phyloP scores from a whole-genome alignment of 2,113 vertebrate genomes.

The Perca flavescens region DNA sequence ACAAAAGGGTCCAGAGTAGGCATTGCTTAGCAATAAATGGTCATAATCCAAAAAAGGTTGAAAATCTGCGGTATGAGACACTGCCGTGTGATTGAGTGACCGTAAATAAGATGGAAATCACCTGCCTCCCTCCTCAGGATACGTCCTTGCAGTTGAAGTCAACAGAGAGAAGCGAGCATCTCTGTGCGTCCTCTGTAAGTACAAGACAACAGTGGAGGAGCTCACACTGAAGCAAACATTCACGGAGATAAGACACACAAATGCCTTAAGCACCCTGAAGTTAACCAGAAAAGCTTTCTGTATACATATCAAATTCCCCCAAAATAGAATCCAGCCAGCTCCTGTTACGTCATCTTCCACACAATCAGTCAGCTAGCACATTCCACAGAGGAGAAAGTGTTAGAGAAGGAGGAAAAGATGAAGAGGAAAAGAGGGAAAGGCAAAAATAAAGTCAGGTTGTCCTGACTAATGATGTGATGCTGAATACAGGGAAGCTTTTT shows the following conservation, averaged over 20 bases:
- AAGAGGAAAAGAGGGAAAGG: constrained; percentile 12
- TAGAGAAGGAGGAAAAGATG: constrained; percentile 13
- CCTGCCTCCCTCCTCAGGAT: neutral
- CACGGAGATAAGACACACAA: constrained; percentile 55
- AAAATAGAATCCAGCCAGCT: constrained; percentile 62
- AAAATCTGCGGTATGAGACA: neutral
- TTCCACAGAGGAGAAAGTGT: constrained; percentile 40
- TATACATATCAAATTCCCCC: constrained; percentile 65
- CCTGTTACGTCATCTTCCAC: constrained; percentile 67
- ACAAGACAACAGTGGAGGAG: constrained; percentile 21
- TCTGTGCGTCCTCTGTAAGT: constrained; percentile 16
- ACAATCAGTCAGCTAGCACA: constrained; percentile 60
- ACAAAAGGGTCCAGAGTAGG: neutral
- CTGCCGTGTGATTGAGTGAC: neutral
- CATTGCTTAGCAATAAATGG: neutral
- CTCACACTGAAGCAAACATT: constrained; percentile 33
- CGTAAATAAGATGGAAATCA: neutral
- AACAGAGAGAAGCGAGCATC: constrained; percentile 30
- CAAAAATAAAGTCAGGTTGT: constrained; percentile 79
- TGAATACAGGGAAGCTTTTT: constrained; percentile 80
- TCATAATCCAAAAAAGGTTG: neutral
- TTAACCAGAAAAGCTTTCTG: constrained; percentile 50
- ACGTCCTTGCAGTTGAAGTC: constrained; percentile 16
- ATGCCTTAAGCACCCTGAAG: constrained; percentile 52
- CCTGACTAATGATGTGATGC: constrained; percentile 81